Conservation (phyloP, 2,113 vertebrate species). For the Prunella himalayana region DNA sequence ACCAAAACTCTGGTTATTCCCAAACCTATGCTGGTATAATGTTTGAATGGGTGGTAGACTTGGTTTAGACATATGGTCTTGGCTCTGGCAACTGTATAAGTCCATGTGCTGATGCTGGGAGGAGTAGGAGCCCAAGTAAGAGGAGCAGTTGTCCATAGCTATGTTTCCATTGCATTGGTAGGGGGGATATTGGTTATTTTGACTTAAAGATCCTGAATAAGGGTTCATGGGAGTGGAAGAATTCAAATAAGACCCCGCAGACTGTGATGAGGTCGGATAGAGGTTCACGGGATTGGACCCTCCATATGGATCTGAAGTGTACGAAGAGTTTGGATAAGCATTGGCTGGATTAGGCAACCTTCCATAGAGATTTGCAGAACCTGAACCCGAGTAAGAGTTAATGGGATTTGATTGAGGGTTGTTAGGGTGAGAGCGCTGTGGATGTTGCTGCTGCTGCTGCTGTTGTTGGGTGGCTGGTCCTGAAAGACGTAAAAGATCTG, state of each 20-base stretch:
- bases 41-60: conserved; percentile 78
- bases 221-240: conserved; percentile 78
- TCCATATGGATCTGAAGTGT: conserved; percentile 77
- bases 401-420: conserved; percentile 74
- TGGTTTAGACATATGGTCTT: conserved; percentile 70
- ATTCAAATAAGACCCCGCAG: conserved; percentile 82
- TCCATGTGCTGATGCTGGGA: conserved; percentile 84
- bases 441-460: conserved; percentile 57
- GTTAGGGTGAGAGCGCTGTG: conserved; percentile 56
- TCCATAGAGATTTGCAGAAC: conserved; percentile 72
- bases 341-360: conserved; percentile 75
- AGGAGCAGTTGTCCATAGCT: conserved; percentile 80
- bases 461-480: conserved; percentile 65
- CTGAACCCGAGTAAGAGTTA: conserved; percentile 74
- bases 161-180: conserved; percentile 89
- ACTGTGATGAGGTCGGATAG: conserved; percentile 78
- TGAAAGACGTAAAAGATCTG: conserved; percentile 73
- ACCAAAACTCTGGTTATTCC: conserved; percentile 77
- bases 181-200: conserved; percentile 77
- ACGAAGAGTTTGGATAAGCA: conserved; percentile 80
- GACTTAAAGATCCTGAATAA: conserved; percentile 76
- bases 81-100: conserved; percentile 82
- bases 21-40: conserved; percentile 86
- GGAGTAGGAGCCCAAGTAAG: conserved; percentile 76
- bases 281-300: conserved; percentile 73